Base-by-base conservation (phyloP, 2,113 vertebrate species). In the Hippopotamus amphibius region DNA sequence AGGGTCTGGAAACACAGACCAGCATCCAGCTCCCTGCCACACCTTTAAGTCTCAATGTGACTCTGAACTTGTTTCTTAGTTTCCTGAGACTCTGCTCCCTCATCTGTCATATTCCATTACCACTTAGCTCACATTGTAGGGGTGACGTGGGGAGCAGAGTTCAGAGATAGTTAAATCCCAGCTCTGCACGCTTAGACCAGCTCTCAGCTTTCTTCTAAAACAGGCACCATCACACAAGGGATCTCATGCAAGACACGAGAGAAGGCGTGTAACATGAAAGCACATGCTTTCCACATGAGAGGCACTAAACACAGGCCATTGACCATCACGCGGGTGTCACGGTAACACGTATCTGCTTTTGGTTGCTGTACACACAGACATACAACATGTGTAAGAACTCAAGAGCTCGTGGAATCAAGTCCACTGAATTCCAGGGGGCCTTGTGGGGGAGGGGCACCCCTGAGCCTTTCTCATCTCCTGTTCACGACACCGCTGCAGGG, bases 361-460 rank as follows among this genome's bases (percentile, higher is more conserved):
- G 71, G 19, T 16, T 16, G 8, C 65, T 48, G 22, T 11, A 53
- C 66, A 19, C 4, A 0, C 5, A 72, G 59, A 28, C 10, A 3
- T 1, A 4, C 2, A 22, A n/a, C n/a, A 41, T 19, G 17, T 41
- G 1, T n/a, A 14, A 10, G 37, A 43, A 3, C 24, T 4, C 24
- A 17, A 6, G 26, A 69, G 8, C 65, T 33, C 0, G 0, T 43
- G 43, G 8, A 5, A 43, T 33, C 5, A 6, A 63, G 22, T 6
- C 41, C 12, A 0, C 43, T 10, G n/a, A 74, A 17, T n/a, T 37
- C 41, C 26, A 37, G 37, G 2, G 12, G 12, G 13, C 3, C 37
- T 69, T 19, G 2, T 0, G 37, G 9, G 59, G 50, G 21, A 83
- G 46, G 19, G 14, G 28, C 2, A 2, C 10, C n/a, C 37, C 3